Evolutionary conservation across 2,888 invertebrate genomes (phyloP).

Genomic region (Lasioglossum calceatum): DNA sequence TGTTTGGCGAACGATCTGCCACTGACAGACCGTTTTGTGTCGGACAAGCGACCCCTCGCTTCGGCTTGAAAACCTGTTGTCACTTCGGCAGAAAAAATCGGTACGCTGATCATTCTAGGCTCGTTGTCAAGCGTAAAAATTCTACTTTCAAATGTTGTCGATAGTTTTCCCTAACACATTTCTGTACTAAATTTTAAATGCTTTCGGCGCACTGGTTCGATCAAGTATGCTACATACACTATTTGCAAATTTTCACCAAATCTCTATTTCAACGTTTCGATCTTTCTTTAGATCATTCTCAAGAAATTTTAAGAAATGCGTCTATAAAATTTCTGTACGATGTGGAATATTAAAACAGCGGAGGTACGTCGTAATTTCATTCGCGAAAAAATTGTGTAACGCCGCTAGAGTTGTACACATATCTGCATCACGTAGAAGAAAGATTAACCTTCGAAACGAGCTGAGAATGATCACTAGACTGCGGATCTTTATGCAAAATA

Average conservation of each 20-base stretch:
- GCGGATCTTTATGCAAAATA: too few relatives aligned
- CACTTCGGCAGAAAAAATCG: neutral
- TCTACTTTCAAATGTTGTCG: neutral
- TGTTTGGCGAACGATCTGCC: neutral
- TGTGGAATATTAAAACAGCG: neutral
- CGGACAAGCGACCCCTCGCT: neutral
- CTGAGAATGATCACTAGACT: neutral
- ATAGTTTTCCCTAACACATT: neutral
- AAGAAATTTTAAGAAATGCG: too few relatives aligned
- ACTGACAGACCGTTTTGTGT: neutral
- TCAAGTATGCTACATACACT: too few relatives aligned
- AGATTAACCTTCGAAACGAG: neutral
- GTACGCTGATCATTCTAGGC: neutral
- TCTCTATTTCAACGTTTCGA: too few relatives aligned
- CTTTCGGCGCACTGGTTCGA: too few relatives aligned
- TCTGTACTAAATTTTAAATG: too few relatives aligned
- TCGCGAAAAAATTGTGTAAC: neutral
- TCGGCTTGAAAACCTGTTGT: neutral
- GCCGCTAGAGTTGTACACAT: neutral
- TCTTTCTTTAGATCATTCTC: too few relatives aligned
- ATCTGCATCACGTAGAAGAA: neutral
- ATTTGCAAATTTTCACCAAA: too few relatives aligned
- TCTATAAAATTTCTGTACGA: neutral
- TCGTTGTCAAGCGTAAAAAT: neutral
- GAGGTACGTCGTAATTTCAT: neutral